Evolutionary conservation across 2,888 invertebrate species (phyloP).

Genomic region (Aphodius granarius): DNA sequence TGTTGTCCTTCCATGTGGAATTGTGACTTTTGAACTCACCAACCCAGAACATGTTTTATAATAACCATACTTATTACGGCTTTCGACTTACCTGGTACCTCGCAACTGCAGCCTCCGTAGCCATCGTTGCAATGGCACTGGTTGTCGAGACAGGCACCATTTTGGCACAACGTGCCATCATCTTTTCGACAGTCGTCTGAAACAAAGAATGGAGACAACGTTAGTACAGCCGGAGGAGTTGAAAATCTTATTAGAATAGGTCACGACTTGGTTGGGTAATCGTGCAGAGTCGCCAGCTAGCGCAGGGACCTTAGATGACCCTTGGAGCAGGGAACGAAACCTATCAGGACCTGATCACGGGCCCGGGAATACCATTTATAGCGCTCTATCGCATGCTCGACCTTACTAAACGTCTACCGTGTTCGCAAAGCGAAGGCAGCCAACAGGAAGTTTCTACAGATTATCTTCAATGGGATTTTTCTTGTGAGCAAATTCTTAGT

Average conservation of each 20-base stretch:
- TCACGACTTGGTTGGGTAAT: constrained; percentile 20
- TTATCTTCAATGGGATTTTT: too few species aligned
- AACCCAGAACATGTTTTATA: too few species aligned
- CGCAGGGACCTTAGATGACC: constrained; percentile 19
- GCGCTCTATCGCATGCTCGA: neutral
- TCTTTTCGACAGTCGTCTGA: constrained; percentile 91
- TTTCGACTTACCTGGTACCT: constrained; percentile 84
- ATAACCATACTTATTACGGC: too few species aligned
- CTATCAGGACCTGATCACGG: neutral
- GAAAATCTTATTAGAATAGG: constrained; percentile 26
- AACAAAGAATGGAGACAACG: constrained; percentile 40
- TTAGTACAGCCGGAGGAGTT: neutral
- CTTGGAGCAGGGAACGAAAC: neutral
- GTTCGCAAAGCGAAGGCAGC: neutral
- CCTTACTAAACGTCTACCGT: neutral
- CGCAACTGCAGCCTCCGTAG: constrained; percentile 92
- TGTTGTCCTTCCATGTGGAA: neutral
- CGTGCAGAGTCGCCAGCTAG: neutral
- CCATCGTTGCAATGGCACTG: constrained; percentile 97
- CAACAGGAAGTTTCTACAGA: neutral
- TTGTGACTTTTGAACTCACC: too few species aligned
- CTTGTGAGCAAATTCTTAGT: too few species aligned
- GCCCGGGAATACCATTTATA: neutral
- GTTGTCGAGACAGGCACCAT: constrained; percentile 90
- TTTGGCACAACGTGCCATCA: constrained; percentile 86